phyloP scores from a whole-genome alignment of 2,113 vertebrate genomes.

The Psittacula cyanocephala region DNA sequence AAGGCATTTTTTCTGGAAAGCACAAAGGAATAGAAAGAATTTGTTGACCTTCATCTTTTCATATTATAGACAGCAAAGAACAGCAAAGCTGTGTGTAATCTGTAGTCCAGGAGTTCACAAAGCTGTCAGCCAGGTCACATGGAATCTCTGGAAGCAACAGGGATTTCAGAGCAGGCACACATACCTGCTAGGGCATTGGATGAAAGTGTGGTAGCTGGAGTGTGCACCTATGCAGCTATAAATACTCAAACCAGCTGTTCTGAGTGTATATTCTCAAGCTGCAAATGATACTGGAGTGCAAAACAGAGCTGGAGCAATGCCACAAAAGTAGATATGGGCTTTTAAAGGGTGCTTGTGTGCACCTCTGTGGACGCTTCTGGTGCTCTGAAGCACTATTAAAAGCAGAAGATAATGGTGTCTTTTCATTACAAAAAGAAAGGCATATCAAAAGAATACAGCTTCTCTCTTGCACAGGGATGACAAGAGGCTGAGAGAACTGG shows the following conservation, averaged over 20 bases:
- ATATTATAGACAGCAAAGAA: background rate
- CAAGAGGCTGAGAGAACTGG: background rate
- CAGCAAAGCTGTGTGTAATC: background rate
- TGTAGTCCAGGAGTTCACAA: background rate
- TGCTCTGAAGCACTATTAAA: background rate
- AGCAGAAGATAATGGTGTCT: background rate
- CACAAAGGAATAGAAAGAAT: background rate
- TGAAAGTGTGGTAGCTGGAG: background rate
- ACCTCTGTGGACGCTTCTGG: background rate
- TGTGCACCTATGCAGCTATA: background rate
- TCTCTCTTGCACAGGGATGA: background rate
- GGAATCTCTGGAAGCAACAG: background rate
- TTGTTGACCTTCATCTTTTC: background rate
- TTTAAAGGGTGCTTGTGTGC: background rate
- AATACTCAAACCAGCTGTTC: conserved; percentile 13
- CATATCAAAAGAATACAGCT: background rate
- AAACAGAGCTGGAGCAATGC: background rate
- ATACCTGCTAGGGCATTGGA: background rate
- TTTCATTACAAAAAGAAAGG: background rate
- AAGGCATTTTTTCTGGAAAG: background rate
- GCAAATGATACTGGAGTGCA: background rate
- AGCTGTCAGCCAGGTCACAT: background rate
- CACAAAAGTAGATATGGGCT: background rate
- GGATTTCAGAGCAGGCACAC: background rate
- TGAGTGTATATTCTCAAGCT: background rate